phyloP scores from a whole-genome alignment of 1,140 invertebrate species.

The Andricus grossulariae region DNA sequence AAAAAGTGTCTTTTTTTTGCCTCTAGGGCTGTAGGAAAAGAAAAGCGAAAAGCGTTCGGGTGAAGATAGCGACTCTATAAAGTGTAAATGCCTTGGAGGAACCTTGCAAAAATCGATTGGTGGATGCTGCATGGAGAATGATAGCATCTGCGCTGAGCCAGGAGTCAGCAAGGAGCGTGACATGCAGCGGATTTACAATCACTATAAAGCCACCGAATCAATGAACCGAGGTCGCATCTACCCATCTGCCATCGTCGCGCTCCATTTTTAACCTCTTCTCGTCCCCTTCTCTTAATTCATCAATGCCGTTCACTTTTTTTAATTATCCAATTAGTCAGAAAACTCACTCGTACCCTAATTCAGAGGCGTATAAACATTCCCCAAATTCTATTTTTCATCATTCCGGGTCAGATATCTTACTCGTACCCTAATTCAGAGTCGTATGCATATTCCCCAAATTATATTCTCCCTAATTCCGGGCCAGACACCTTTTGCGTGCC shows the following conservation, averaged over 20 bases:
- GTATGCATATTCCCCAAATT: no score
- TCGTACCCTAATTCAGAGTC: no score
- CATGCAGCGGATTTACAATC: slow-evolving; percentile 55
- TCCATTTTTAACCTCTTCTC: slow-evolving; percentile 45
- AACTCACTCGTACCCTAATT: no score
- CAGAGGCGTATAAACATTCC: no score
- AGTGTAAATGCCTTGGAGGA: slow-evolving; percentile 52
- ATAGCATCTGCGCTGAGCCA: slow-evolving; percentile 59
- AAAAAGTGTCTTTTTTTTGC: neutral
- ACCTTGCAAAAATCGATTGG: slow-evolving; percentile 52
- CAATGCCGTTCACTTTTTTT: neutral
- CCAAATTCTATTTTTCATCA: no score
- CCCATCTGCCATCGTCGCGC: slow-evolving; percentile 48
- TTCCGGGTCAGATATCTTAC: no score
- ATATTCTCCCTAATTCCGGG: no score
- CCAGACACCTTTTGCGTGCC: no score
- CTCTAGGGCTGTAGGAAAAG: neutral
- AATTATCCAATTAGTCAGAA: neutral
- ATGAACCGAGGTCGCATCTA: slow-evolving; percentile 56
- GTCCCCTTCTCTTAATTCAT: neutral
- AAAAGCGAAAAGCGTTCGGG: neutral
- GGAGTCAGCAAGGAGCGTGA: slow-evolving; percentile 56
- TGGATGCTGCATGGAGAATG: slow-evolving; percentile 54
- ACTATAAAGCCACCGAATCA: slow-evolving; percentile 53
- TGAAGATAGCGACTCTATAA: slow-evolving; percentile 41